Conservation (phyloP, 2,888 invertebrate species). For the Allygus modestus region DNA sequence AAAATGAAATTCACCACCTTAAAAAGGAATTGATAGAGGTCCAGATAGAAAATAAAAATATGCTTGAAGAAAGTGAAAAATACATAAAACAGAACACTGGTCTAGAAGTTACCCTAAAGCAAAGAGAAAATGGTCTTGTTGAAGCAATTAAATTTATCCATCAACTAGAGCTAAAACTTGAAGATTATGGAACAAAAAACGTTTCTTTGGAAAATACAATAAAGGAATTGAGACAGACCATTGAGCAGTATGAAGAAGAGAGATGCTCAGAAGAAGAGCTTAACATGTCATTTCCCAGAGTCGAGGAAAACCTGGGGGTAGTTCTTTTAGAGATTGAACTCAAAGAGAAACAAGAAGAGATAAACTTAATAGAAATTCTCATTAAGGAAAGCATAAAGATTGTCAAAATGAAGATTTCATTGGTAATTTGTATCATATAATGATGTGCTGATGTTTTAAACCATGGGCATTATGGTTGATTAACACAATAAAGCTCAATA, state of each 20-base stretch:
- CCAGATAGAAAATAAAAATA: background rate
- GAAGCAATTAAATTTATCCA: background rate
- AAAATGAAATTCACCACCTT: background rate
- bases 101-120: background rate
- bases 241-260: background rate
- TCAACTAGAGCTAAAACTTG: background rate
- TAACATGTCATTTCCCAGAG: background rate
- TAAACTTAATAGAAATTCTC: no score
- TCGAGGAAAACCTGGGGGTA: background rate
- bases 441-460: no score
- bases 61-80: background rate
- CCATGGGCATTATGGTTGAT: no score
- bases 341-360: background rate
- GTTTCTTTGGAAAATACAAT: background rate
- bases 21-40: background rate
- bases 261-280: background rate
- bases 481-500: no score
- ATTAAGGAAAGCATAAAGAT: no score
- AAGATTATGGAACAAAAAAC: background rate
- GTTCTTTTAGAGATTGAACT: background rate
- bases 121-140: background rate
- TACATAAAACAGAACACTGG: background rate
- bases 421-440: no score
- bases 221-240: background rate
- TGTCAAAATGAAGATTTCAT: no score